Conservation (phyloP, 2,888 invertebrate species). For the Aradus depressus region DNA sequence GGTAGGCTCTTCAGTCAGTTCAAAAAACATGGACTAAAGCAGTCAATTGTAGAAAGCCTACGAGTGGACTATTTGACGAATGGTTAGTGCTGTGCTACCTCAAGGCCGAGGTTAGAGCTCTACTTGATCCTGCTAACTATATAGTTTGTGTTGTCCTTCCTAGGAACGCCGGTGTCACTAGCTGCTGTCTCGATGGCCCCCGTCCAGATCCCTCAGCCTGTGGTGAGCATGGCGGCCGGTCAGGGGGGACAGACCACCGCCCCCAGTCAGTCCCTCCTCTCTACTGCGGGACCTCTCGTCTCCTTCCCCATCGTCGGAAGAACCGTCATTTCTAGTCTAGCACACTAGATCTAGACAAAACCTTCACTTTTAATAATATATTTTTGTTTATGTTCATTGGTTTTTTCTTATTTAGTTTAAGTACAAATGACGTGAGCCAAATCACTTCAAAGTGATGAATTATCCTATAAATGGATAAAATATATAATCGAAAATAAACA, state of each 20-base stretch:
- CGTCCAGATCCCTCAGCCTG: constrained; percentile 44
- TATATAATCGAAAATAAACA: too few species aligned
- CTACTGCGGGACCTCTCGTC: constrained; percentile 47
- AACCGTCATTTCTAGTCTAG: constrained; percentile 35
- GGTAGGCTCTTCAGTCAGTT: constrained; percentile 35
- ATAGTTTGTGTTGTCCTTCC: constrained; percentile 6
- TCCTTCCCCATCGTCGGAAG: constrained; percentile 58
- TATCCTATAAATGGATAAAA: too few species aligned
- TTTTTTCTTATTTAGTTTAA: too few species aligned
- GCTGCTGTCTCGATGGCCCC: constrained; percentile 45
- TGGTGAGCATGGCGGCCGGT: constrained; percentile 47
- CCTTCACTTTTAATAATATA: too few species aligned
- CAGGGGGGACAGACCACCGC: constrained; percentile 36
- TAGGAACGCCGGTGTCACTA: constrained; percentile 44
- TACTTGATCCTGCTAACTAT: too few species aligned
- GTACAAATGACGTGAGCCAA: too few species aligned
- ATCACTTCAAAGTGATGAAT: too few species aligned
- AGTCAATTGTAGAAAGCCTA: not conserved
- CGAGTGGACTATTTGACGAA: too few species aligned
- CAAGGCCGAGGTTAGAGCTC: too few species aligned
- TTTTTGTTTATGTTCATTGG: too few species aligned
- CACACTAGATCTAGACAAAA: constrained; percentile 20
- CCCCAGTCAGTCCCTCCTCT: constrained; percentile 43
- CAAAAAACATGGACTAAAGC: not conserved
- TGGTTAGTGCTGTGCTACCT: too few species aligned